These are phyloP conservation scores for Erithacus rubecula DNA, from an alignment of 2,797 vertebrate genomes.

Conservation along the genomic window DNA sequence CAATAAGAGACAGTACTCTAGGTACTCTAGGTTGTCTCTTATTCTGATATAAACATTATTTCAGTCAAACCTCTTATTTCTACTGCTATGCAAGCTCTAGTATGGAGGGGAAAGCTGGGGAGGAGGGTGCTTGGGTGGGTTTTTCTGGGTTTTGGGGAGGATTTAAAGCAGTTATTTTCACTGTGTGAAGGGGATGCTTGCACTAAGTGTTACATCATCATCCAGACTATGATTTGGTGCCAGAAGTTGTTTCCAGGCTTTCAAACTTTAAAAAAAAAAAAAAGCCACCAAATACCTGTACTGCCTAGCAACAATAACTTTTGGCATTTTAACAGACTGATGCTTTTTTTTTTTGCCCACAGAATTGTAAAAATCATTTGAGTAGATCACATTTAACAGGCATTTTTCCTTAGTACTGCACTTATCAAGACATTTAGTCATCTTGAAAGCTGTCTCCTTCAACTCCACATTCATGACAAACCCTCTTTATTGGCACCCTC, in stretches of 20 bases:
- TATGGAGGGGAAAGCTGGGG: background rate
- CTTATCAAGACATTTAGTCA: background rate
- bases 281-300: background rate
- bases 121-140: rapidly evolving
- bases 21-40: background rate
- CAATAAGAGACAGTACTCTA: background rate
- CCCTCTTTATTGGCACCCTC: background rate
- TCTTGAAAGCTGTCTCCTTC: background rate
- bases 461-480: background rate
- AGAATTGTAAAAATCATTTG: background rate
- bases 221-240: background rate
- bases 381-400: background rate
- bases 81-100: background rate
- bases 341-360: background rate
- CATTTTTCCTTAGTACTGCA: background rate
- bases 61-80: background rate
- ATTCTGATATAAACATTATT: background rate
- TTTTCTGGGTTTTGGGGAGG: background rate
- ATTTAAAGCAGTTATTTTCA: background rate
- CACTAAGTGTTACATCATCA: background rate
- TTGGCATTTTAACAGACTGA: background rate
- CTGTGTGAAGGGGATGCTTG: background rate
- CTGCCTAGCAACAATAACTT: conserved; percentile 20
- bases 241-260: background rate
- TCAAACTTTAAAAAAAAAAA: background rate